Evolutionary conservation across 2,113 vertebrate genomes (phyloP).

Genomic region (Thryonomys swinderianus): DNA sequence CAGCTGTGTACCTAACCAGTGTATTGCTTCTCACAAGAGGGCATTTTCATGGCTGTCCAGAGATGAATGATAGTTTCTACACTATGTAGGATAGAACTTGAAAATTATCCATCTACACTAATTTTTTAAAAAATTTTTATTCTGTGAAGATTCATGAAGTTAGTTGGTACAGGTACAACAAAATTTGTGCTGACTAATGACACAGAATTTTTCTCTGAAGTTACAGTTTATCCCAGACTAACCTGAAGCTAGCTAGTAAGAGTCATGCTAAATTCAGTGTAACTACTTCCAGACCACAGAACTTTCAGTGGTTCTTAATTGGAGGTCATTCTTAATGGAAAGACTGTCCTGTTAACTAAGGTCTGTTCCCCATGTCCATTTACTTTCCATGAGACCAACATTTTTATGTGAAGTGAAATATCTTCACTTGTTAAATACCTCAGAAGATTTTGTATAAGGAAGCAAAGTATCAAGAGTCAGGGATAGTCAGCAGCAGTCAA

Average conservation of each 20-base stretch:
- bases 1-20: not conserved
- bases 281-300: not conserved
- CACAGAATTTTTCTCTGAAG: conserved; percentile 73
- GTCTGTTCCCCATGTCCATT: not conserved
- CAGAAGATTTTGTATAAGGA: not conserved
- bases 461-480: not conserved
- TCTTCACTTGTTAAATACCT: not conserved
- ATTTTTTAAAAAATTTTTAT: conserved; percentile 62
- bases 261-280: not conserved
- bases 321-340: not conserved
- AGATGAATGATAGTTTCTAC: conserved; percentile 8
- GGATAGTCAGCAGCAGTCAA: not conserved
- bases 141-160: conserved; percentile 64
- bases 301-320: not conserved
- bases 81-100: not conserved
- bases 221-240: conserved; percentile 63
- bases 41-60: not conserved
- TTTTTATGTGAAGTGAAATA: not conserved
- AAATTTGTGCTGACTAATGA: conserved; percentile 47
- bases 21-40: not conserved
- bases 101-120: not conserved
- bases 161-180: conserved; percentile 76
- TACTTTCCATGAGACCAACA: not conserved
- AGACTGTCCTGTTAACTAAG: conserved; percentile 16
- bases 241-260: conserved; percentile 17